A percentile compares a stretch with the other conserved stretches of the same genome.
These are phyloP conservation scores for Nycticorax nycticorax DNA, from an alignment of 2,113 vertebrate species.

Conservation along the genomic window DNA sequence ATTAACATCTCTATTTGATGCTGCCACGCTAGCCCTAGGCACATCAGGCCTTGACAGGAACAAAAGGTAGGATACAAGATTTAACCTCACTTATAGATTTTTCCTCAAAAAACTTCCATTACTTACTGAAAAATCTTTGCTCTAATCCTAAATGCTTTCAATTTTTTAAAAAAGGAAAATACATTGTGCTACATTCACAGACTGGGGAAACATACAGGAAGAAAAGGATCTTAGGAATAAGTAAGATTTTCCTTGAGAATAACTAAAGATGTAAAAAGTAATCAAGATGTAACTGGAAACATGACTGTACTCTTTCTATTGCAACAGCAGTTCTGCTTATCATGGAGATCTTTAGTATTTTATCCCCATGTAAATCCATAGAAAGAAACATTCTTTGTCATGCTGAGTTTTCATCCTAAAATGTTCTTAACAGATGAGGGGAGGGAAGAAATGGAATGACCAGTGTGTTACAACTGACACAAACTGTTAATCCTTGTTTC, in stretches of 20 bases:
- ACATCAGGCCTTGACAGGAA: background rate
- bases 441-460: background rate
- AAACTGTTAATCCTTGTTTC: background rate
- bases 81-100: background rate
- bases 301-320: background rate
- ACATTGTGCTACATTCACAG: background rate
- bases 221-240: background rate
- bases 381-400: background rate
- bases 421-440: background rate
- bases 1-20: background rate
- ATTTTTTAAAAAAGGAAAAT: background rate
- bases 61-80: conserved; percentile 8
- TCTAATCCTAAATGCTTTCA: background rate
- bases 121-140: background rate
- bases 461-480: background rate
- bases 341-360: background rate
- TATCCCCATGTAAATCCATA: background rate
- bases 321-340: background rate
- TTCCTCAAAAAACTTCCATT: background rate
- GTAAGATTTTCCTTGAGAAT: background rate
- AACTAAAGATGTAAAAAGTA: background rate
- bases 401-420: background rate
- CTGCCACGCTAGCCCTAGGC: background rate
- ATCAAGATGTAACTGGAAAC: background rate
- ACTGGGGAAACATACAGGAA: background rate